phyloP scores from a whole-genome alignment of 2,797 vertebrate species.

The Rhabdomys pumilio region DNA sequence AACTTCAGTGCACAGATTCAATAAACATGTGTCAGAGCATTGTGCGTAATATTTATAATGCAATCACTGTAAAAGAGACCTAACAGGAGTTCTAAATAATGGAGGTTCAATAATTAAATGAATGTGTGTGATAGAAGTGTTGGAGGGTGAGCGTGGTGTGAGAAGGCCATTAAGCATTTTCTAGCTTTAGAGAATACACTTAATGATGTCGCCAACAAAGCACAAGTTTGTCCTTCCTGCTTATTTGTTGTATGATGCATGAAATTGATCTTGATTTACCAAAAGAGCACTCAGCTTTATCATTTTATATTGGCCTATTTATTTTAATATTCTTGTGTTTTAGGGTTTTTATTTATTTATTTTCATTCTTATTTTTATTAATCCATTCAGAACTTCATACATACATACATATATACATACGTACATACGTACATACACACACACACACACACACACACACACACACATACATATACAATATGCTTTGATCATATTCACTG shows the following conservation, averaged over 20 bases:
- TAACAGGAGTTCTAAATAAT: constrained; percentile 53
- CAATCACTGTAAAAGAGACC: neutral
- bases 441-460: no score
- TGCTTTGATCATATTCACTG: neutral
- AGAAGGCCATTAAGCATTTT: neutral
- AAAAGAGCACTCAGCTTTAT: constrained; percentile 14
- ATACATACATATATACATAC: no score
- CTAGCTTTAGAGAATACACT: neutral
- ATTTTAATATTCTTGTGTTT: neutral
- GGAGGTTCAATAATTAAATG: constrained; percentile 35
- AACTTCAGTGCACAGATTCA: constrained; percentile 39
- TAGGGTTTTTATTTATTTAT: neutral
- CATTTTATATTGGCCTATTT: constrained; percentile 24
- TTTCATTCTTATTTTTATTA: neutral
- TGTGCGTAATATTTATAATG: neutral
- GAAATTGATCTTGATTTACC: neutral
- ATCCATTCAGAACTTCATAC: neutral
- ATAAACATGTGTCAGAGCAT: constrained; percentile 48
- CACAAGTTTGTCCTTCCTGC: constrained; percentile 1
- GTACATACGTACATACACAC: no score
- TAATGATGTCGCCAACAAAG: neutral
- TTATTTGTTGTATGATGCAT: constrained; percentile 1
- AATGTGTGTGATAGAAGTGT: neutral
- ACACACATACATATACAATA: no score
- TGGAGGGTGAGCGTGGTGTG: neutral